Evolutionary conservation across 2,888 invertebrate genomes (phyloP).

Genomic region (Anorthoa munda): DNA sequence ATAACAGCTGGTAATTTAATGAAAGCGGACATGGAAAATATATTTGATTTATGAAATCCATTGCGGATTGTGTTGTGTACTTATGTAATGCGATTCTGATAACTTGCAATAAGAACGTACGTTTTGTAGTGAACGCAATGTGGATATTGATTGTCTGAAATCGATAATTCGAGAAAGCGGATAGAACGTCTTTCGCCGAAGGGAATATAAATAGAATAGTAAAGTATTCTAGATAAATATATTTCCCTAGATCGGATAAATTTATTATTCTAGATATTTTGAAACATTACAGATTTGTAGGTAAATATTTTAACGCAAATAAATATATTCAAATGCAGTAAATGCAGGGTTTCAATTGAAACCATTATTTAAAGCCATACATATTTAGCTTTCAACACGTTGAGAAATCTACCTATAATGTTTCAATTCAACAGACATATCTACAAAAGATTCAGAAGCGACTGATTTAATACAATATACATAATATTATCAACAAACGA

Average conservation of each 20-base stretch:
- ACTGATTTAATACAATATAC: not conserved
- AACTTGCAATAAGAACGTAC: conserved; percentile 20
- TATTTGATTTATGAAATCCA: conserved; percentile 69
- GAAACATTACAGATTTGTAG: not conserved
- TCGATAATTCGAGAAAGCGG: conserved; percentile 16
- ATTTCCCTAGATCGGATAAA: not conserved
- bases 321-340: conserved; percentile 2
- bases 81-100: conserved; percentile 67
- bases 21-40: conserved; percentile 73
- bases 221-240: not conserved
- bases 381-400: not conserved
- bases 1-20: conserved; percentile 70
- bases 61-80: conserved; percentile 65
- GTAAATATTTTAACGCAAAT: not conserved
- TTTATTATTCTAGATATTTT: not conserved
- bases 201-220: not conserved
- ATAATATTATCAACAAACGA: conserved; percentile 18
- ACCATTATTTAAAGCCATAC: conserved; percentile 3
- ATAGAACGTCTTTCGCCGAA: conserved; percentile 4
- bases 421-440: not conserved
- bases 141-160: conserved; percentile 16
- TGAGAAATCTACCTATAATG: conserved; percentile 10
- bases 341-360: not conserved
- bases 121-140: conserved; percentile 24
- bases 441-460: no score